Conservation (phyloP, 2,113 vertebrate species). For the Nyctereutes procyonoides region DNA sequence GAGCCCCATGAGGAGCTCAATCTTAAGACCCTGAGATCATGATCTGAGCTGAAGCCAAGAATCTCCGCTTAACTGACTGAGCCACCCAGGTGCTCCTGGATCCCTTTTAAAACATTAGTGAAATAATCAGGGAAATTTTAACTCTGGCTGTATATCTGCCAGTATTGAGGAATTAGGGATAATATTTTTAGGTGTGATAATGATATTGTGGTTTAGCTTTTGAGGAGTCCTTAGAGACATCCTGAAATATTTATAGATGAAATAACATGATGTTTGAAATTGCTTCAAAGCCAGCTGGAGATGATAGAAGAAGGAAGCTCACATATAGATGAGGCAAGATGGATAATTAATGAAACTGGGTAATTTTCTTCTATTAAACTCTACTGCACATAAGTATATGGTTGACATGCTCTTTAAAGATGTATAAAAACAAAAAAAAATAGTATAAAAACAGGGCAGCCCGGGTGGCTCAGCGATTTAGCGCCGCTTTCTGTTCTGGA, state of each 20-base stretch:
- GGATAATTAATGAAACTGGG: not conserved
- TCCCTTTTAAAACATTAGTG: not conserved
- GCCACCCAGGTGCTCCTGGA: not conserved
- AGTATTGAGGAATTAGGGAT: not conserved
- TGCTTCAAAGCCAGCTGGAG: not conserved
- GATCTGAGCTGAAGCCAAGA: not conserved
- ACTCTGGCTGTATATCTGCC: not conserved
- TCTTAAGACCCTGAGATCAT: not conserved
- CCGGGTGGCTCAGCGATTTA: no score
- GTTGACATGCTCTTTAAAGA: not conserved
- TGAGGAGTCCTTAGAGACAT: not conserved
- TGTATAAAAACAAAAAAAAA: not conserved
- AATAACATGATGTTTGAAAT: not conserved
- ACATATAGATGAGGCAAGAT: not conserved
- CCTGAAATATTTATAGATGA: not conserved
- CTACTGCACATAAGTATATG: not conserved
- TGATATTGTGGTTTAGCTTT: not conserved
- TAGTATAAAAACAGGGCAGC: not conserved
- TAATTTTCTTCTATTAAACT: not conserved
- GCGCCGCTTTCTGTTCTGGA: no score
- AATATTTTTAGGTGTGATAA: not conserved
- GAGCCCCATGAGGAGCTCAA: not conserved
- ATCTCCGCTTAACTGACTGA: not conserved
- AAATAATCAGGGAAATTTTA: not conserved
- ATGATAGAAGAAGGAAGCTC: not conserved